Percentiles rank a stretch among this genome's conserved stretches.
Evolutionary conservation across 2,113 vertebrate genomes (phyloP).

Genomic region (Melanerpes formicivorus): DNA sequence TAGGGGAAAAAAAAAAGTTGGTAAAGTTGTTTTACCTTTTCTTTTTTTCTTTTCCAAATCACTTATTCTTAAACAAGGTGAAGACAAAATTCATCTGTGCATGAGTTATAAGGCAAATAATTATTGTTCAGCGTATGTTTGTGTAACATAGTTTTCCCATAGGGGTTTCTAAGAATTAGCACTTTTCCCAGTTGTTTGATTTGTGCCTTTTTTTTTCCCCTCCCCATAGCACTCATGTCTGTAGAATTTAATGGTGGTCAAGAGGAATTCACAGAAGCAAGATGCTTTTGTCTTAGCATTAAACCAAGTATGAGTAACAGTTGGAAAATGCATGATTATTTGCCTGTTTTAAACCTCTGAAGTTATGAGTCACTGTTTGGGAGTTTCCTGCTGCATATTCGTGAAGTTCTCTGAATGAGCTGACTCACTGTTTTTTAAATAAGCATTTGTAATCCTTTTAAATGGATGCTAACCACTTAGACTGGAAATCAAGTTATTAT

Average conservation of each 20-base stretch:
- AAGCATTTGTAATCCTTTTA: constrained; percentile 29
- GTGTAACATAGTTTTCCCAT: neutral
- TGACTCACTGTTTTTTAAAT: constrained; percentile 58
- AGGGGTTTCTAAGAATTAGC: neutral
- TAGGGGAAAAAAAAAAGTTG: neutral
- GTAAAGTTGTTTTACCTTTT: neutral
- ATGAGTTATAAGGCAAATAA: neutral
- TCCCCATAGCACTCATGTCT: neutral
- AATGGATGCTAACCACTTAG: neutral
- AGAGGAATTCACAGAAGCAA: neutral
- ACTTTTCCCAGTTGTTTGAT: neutral
- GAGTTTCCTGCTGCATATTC: constrained; percentile 67
- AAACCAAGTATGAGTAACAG: constrained; percentile 28
- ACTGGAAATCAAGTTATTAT: neutral
- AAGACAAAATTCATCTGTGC: neutral
- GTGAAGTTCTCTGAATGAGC: constrained; percentile 26
- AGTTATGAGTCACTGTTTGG: constrained; percentile 63
- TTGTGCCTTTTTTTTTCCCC: neutral
- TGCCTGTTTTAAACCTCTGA: constrained; percentile 26
- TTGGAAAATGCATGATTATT: constrained; percentile 36
- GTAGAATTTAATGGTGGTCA: neutral
- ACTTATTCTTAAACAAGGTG: neutral
- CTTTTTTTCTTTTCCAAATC: too few relatives aligned
- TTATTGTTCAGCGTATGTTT: neutral
- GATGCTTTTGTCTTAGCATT: constrained; percentile 1